Evolutionary conservation across 2,888 invertebrate species (phyloP), one percentile per base, ranked within the genome.

Genomic region (Xestia rhomboidea): DNA sequence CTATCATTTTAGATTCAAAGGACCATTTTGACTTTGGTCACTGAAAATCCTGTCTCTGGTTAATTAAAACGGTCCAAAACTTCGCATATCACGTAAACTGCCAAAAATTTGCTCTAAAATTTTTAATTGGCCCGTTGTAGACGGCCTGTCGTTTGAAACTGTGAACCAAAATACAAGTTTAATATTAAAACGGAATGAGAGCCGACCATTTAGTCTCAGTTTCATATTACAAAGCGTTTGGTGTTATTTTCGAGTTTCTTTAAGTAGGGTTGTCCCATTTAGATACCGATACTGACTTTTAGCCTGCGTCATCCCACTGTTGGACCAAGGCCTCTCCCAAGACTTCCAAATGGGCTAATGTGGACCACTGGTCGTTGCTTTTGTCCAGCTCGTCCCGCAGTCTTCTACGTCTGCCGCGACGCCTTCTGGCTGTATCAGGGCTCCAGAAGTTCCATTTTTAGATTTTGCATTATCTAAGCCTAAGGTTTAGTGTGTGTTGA

Each of bases 181-280:
- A 68, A 82, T 87, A 85, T 79, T 83, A 79, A 88, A 87, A 66
- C 68, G 76, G 68, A 84, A 87, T 73, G 85, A 77, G 51, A 70
- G 66, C 49, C 67, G n/a, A 66, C 73, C 68, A 69, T 82, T 84
- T 80, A 81, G 77, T 68, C 77, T 71, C 77, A 73, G 82, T 80
- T 82, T 84, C 73, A 63, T 84, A 88, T 84, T 66, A 77, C 80
- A 74, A 30, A 72, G 78, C 38, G 63, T 74, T 76, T 79, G 68
- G 82, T 77, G 82, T 64, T 79, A 80, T 78, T 84, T 82, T 77
- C 60, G 66, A 66, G 49, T 72, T 54, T 38, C 27, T 68, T n/a
- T 34, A 64, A n/a, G 3, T 77, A 88, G 87, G 87, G 87, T 57
- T 87, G 73, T 1, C n/a, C 24, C 21, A 30, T 54, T 49, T 18